Evolutionary conservation across 2,113 vertebrate genomes (phyloP), one percentile per base, ranked within the genome.

Genomic region (Buteo buteo): DNA sequence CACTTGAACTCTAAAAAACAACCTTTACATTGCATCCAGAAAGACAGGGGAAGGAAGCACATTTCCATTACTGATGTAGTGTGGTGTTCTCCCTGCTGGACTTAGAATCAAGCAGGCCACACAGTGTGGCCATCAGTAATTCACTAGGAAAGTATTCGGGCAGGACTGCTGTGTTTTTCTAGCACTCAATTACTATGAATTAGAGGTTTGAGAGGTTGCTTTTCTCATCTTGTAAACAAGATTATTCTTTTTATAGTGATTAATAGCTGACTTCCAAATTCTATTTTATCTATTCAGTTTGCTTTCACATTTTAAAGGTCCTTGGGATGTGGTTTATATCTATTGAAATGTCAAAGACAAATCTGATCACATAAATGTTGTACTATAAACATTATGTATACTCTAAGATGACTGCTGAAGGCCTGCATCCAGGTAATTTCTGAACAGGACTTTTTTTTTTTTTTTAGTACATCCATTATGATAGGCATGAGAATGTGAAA

Each of bases 241-340:
- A 49, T 62, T 47, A 25, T 58, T 81, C 42, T 49, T 52, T 83
- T 79, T 54, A 20, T 22, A 81, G 44, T 5, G 21, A 83, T 84
- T 61, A 57, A 84, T 86, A 86, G 69, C 2, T 76, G 28, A 24
- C 47, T 94, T 78, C 62, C 66, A 83, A 78, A 79, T 83, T 78
- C 59, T 71, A 17, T 78, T 96, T 91, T 79, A 87, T 70, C 38
- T 93, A 0, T 70, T 80, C 47, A 25, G 52, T 88, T 95, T 77
- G 80, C 62, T 95, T 66, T 91, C 82, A 77, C 29, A 32, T 58
- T 86, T 78, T 82, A 67, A 70, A 90, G 62, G 64, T 87, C 87
- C 47, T 90, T 49, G 76, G 65, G 64, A 79, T 58, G 40, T 22
- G 72, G 17, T 87, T 95, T 93, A 4, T 80, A 59, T 82, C 78